A percentile compares a stretch with the other conserved stretches of the same genome.
Conservation (phyloP, 2,113 vertebrate genomes). For the Microtus montanus region DNA sequence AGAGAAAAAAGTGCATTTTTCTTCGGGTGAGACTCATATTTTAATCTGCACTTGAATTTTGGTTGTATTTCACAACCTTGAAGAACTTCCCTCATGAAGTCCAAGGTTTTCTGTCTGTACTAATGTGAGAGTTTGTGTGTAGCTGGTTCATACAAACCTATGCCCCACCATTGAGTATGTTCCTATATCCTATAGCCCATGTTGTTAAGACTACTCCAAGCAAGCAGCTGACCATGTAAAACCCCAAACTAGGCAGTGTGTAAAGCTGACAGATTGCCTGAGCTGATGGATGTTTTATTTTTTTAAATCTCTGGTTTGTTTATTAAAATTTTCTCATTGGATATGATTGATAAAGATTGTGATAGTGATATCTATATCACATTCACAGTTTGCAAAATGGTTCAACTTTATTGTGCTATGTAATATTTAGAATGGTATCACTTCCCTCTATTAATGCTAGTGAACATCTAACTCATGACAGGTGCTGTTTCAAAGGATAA, state of each 20-base stretch:
- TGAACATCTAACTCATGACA: neutral
- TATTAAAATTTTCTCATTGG: constrained; percentile 14
- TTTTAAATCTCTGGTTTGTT: neutral
- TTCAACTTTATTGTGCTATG: neutral
- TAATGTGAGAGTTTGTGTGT: neutral
- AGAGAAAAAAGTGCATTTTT: constrained; percentile 53
- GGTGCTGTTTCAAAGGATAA: neutral
- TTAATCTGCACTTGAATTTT: neutral
- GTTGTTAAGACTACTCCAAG: neutral
- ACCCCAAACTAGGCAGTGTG: neutral
- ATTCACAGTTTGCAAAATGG: neutral
- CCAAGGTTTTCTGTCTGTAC: neutral
- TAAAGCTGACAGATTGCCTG: neutral
- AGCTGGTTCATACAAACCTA: neutral
- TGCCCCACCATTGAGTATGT: neutral
- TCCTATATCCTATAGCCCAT: neutral
- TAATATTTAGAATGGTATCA: neutral
- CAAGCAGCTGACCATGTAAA: neutral
- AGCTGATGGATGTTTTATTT: neutral
- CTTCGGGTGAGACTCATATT: neutral
- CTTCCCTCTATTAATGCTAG: neutral
- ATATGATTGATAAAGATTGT: constrained; percentile 28
- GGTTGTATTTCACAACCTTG: neutral
- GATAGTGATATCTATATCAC: neutral
- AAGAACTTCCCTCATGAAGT: neutral